These are phyloP conservation scores for Gymnoscopelus braueri DNA, from an alignment of 2,797 vertebrate species.

Conservation along the genomic window DNA sequence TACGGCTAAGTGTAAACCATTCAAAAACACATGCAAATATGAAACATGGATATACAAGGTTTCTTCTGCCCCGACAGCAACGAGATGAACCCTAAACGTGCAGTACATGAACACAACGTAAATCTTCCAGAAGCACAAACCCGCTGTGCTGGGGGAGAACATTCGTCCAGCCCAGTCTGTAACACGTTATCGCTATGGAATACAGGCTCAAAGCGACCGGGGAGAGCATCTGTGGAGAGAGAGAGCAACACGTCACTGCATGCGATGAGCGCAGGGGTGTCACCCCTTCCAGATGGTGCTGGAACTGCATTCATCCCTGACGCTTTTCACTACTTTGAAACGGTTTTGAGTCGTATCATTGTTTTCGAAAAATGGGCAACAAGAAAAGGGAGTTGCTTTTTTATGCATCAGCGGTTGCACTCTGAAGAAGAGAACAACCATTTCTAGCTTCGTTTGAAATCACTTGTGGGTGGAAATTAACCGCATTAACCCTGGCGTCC, in stretches of 20 bases:
- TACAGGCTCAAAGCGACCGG: conserved; percentile 26
- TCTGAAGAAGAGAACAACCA: too few species aligned
- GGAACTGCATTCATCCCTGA: conserved; percentile 36
- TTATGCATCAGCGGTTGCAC: conserved; percentile 39
- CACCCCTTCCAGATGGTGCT: too few species aligned
- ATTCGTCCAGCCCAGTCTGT: conserved; percentile 21
- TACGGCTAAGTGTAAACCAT: too few species aligned
- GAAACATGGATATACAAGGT: background rate
- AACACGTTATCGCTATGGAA: conserved; percentile 33
- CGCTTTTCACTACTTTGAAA: background rate
- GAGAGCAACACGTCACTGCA: conserved; percentile 35
- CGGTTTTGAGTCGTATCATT: conserved; percentile 44
- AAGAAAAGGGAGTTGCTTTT: conserved; percentile 36
- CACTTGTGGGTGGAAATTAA: too few species aligned
- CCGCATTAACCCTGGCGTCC: background rate
- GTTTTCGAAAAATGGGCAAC: conserved; percentile 45
- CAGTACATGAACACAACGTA: conserved; percentile 26
- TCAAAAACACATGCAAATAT: background rate
- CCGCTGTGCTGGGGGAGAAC: background rate
- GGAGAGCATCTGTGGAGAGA: conserved; percentile 12
- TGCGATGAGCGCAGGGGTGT: conserved; percentile 15
- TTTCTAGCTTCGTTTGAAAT: too few species aligned
- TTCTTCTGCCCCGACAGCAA: background rate
- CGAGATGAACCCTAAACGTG: conserved; percentile 14
- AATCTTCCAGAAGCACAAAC: conserved; percentile 15